Percentiles rank a stretch among this genome's conserved stretches.
phyloP scores from a whole-genome alignment of 2,113 vertebrate species.

The Pelobates fuscus region DNA sequence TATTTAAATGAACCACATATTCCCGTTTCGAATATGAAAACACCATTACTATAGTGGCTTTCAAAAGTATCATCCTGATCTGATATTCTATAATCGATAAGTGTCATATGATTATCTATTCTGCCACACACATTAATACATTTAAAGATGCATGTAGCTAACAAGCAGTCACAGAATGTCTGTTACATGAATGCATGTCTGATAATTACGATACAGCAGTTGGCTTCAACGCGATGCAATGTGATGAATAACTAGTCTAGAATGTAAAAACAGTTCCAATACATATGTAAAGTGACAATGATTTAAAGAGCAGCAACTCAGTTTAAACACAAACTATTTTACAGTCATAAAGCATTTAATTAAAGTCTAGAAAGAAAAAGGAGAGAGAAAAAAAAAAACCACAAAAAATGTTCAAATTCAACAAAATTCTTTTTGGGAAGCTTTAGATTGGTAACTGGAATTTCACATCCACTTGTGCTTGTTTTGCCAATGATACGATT shows the following conservation, averaged over 20 bases:
- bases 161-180: neutral
- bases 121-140: neutral
- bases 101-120: neutral
- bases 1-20: no score
- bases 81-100: no score
- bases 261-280: conserved; percentile 8
- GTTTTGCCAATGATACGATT: conserved; percentile 91
- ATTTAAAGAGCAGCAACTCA: conserved; percentile 50
- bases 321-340: conserved; percentile 58
- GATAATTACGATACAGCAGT: neutral
- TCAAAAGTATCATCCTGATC: no score
- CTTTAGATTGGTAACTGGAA: conserved; percentile 89
- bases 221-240: neutral
- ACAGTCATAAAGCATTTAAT: conserved; percentile 53
- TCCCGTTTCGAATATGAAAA: no score
- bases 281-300: conserved; percentile 11
- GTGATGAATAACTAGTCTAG: neutral
- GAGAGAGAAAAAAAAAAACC: conserved; percentile 59
- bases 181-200: neutral
- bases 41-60: no score
- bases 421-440: no score
- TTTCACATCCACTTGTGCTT: conserved; percentile 95
- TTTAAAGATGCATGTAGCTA: neutral
- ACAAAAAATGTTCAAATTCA: conserved; percentile 57
- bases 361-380: conserved; percentile 57